Evolutionary conservation across 2,113 vertebrate species (phyloP), one percentile per base, ranked within the genome.

Genomic region (Halcyon malimbica): DNA sequence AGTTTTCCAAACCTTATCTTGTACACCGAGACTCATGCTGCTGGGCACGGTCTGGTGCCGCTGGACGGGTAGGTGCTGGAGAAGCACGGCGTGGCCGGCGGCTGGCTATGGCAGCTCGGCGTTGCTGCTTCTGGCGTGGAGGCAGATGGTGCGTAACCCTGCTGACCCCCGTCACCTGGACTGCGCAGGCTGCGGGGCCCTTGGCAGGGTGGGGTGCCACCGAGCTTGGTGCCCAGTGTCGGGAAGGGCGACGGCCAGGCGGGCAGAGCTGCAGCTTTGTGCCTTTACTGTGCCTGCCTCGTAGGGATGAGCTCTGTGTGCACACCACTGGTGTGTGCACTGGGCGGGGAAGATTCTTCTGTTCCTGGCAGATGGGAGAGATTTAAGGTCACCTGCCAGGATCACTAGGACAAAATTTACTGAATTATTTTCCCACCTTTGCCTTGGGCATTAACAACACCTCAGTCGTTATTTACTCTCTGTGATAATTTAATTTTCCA

Each of bases 41-140:
- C 69, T 17, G 41, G 29, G 21, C 46, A 25, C 0, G 9, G 46
- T 4, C 44, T n/a, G 37, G 5, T 7, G 39, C 4, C 4, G 25
- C 63, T 19, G 75, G 29, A 5, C 2, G 29, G 37, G 39, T 0
- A 0, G 0, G 1, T 0, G 1, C 69, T 64, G 54, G n/a, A 62
- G 42, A 16, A 50, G 21, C 6, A 2, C 29, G 25, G 15, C 5
- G 1, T 13, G 63, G 46, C 57, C 0, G 3, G 56, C 65, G 16
- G 64, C 53, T 20, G 46, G 23, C 54, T 25, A 10, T 3, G 1
- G 29, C 48, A 46, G 18, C 46, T 60, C 1, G 1, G 53, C 60
- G 46, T 19, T 31, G 60, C 70, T 15, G 71, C 48, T 39, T 1
- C 10, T 2, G 46, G 24, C 35, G 2, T 1, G 29, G 48, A 21